These are phyloP conservation scores for Thamnophis sirtalis DNA, from an alignment of 2,113 vertebrate species.

Conservation along the genomic window DNA sequence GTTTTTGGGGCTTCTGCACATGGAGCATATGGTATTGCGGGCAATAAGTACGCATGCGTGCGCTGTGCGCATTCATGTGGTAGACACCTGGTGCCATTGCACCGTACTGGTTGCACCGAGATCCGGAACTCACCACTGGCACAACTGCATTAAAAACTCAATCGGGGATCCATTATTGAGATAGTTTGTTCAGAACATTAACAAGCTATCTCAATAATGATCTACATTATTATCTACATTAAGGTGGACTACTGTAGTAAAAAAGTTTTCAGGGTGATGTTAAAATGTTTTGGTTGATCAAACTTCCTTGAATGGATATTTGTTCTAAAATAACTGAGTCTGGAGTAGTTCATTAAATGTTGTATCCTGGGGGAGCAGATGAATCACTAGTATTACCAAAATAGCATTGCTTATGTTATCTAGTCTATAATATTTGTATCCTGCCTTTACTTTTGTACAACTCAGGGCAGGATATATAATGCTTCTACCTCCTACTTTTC, in stretches of 20 bases:
- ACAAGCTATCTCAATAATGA: too few species aligned
- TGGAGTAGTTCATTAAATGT: background rate
- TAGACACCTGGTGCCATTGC: too few species aligned
- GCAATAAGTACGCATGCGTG: too few species aligned
- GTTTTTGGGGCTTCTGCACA: too few species aligned
- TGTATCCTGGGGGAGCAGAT: background rate
- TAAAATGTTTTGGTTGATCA: background rate
- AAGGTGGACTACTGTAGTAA: background rate
- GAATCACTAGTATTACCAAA: background rate
- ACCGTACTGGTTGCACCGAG: too few species aligned
- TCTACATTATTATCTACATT: too few species aligned
- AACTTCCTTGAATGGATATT: background rate
- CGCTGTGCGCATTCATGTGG: too few species aligned
- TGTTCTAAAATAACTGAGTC: background rate
- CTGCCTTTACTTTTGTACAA: background rate
- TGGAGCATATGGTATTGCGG: too few species aligned
- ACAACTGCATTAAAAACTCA: background rate
- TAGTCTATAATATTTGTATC: background rate
- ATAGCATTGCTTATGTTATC: constrained; percentile 24
- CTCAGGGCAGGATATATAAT: background rate
- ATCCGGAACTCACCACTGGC: too few species aligned
- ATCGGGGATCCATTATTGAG: background rate
- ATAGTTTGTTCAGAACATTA: background rate
- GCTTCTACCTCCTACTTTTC: background rate
- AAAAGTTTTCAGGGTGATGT: background rate